Conservation (phyloP, 2,797 vertebrate species). For the Fundulus diaphanus region DNA sequence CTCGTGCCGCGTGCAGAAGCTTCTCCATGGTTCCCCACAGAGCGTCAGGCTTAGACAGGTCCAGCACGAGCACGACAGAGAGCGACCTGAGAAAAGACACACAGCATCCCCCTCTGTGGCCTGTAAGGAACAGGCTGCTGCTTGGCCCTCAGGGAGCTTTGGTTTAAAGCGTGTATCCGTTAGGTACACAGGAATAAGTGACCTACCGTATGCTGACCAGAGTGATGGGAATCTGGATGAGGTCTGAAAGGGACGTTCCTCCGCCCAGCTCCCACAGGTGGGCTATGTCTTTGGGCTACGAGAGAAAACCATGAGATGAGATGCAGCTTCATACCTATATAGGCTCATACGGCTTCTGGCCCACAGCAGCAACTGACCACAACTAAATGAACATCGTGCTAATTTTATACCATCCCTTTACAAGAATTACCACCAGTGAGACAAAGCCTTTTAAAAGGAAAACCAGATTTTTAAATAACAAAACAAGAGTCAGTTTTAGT, state of each 20-base stretch:
- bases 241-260: conserved; percentile 91
- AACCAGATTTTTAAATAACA: not conserved
- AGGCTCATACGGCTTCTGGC: not conserved
- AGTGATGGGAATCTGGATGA: conserved; percentile 90
- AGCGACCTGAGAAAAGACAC: conserved; percentile 81
- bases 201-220: conserved; percentile 83
- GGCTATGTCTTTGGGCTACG: conserved; percentile 92
- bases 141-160: not conserved
- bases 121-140: not conserved
- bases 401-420: not conserved
- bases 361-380: not conserved
- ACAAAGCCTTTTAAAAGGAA: not conserved
- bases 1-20: conserved; percentile 85
- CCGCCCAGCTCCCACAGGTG: conserved; percentile 97
- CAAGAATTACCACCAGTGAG: not conserved
- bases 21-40: conserved; percentile 92
- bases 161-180: not conserved
- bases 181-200: not conserved
- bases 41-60: conserved; percentile 89
- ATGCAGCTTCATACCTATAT: not conserved
- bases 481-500: not conserved
- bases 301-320: conserved; percentile 5
- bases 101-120: not conserved
- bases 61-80: conserved; percentile 90
- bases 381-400: not conserved